These are phyloP conservation scores for Mirza zaza DNA, from an alignment of 2,113 vertebrate genomes.

Conservation along the genomic window DNA sequence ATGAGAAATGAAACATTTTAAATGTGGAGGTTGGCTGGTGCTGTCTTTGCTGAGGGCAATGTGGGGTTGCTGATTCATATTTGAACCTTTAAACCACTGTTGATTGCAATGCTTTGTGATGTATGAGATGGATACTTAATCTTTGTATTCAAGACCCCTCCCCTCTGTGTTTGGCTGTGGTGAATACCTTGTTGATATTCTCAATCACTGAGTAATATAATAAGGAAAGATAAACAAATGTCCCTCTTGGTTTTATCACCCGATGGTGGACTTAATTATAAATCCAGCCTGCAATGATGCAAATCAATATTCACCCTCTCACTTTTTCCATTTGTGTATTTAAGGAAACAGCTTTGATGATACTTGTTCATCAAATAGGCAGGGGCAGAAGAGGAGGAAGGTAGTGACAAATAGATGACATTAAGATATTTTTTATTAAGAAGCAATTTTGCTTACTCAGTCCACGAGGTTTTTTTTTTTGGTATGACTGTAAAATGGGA, in stretches of 20 bases:
- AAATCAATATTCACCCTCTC: neutral
- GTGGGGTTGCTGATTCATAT: neutral
- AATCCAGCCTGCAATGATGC: neutral
- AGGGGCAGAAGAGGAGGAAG: neutral
- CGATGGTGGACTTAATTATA: slow-evolving; percentile 16
- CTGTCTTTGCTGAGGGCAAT: neutral
- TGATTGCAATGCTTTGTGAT: neutral
- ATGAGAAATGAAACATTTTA: neutral
- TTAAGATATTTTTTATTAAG: slow-evolving; percentile 29
- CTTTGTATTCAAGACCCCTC: neutral
- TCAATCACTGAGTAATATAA: neutral
- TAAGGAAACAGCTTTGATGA: slow-evolving; percentile 43
- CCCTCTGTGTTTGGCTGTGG: neutral
- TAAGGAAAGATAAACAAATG: slow-evolving; percentile 42
- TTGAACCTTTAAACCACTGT: neutral
- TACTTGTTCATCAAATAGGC: neutral
- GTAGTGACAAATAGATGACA: neutral
- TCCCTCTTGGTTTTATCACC: neutral
- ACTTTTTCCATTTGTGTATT: slow-evolving; percentile 2
- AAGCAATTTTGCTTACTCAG: neutral
- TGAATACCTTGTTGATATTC: neutral
- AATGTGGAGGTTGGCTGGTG: neutral
- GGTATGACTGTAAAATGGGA: neutral
- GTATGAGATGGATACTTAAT: neutral
- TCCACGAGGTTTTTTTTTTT: neutral